Evolutionary conservation across 1,140 invertebrate species (phyloP).

Genomic region (Calliphora vicina): DNA sequence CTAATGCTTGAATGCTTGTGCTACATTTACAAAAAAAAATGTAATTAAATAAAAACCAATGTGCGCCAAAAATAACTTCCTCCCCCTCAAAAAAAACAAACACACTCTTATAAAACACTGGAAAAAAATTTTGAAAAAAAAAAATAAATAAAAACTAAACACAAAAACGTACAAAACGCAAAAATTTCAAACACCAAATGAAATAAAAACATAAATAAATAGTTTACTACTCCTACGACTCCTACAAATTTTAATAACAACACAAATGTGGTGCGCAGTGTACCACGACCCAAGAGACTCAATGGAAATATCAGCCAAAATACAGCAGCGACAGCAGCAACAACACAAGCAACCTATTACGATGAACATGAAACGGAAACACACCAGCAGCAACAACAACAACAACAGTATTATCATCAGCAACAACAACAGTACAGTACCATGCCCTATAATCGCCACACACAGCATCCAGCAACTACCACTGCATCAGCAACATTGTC

Average conservation of each 20-base stretch:
- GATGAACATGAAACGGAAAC: constrained; percentile 42
- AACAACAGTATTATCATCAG: constrained; percentile 45
- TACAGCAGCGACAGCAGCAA: constrained; percentile 42
- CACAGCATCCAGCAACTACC: constrained; percentile 18
- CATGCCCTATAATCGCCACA: constrained; percentile 50
- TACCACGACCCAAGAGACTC: constrained; percentile 57
- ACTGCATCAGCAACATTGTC: constrained; percentile 31
- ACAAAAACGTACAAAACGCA: not conserved
- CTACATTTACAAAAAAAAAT: too few relatives aligned
- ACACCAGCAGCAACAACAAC: constrained; percentile 44
- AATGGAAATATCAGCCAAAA: constrained; percentile 55
- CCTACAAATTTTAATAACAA: constrained; percentile 63
- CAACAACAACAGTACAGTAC: constrained; percentile 52
- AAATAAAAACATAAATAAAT: constrained; percentile 11
- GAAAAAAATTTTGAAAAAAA: not conserved
- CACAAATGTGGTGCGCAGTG: constrained; percentile 58
- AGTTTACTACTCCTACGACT: constrained; percentile 49
- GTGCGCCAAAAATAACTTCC: not conserved
- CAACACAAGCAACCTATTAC: constrained; percentile 41
- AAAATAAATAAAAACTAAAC: not conserved
- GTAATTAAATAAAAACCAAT: not conserved
- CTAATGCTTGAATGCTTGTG: constrained; percentile 10
- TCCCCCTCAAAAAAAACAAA: not conserved
- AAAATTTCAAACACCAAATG: not conserved
- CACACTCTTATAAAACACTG: not conserved